Base-by-base conservation (phyloP, 2,797 vertebrate species). In the Myotis pilosus region DNA sequence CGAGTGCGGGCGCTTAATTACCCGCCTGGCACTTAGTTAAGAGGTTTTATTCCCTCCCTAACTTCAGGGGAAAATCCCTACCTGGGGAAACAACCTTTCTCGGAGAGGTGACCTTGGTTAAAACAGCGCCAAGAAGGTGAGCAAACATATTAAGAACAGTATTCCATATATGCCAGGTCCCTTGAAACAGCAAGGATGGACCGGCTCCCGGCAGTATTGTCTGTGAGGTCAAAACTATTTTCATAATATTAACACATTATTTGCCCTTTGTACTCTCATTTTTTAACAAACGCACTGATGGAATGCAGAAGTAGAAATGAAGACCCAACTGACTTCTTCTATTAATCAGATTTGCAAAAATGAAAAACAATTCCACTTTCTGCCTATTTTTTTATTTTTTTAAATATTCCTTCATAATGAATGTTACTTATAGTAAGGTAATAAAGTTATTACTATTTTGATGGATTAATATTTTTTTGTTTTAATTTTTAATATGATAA, bases 281-380 rank as follows among this genome's bases (percentile, higher is more conserved):
- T 90, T 47, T 20, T 86, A 84, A 38, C 22, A 92, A 38, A 41
- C 47, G 0, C 36, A 28, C 28, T 28, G 51, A 79, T 22, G 33
- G 51, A 82, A 71, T 83, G 17, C 47, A 78, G 57, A 69, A 91
- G 38, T 44, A 90, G 30, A 69, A 57, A 53, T 5, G 36, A 85
- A 69, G 4, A 49, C 15, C n/a, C 69, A 69, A 2, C 36, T 91
- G 23, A 38, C 33, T 91, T 87, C 53, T 81, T 2, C 23, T 60
- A 60, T 57, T 64, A 62, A 80, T 89, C 75, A 94, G 55, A 91
- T 81, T 74, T 89, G 38, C 51, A 83, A 82, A 82, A 92, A 49
- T 94, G 47, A 41, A 82, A 78, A 89, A 75, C 22, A 75, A 2
- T 41, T 10, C 69, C 23, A 47, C 20, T 64, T n/a, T 47, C 57